These are phyloP conservation scores for Numenius arquata DNA, from an alignment of 2,113 vertebrate genomes.

Conservation along the genomic window DNA sequence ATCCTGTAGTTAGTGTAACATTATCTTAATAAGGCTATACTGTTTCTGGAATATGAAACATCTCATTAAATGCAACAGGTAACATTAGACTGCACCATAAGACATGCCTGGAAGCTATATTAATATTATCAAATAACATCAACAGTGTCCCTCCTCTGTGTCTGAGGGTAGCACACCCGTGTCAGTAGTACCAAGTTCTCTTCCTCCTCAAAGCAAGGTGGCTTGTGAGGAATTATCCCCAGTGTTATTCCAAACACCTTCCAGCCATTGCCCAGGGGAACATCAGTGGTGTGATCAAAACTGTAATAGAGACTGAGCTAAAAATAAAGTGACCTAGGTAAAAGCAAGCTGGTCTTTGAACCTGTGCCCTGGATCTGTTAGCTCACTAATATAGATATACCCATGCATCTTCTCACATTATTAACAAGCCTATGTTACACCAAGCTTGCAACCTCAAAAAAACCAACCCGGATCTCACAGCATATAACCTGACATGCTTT, in stretches of 20 bases:
- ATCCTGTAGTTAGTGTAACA: background rate
- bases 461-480: rapidly evolving
- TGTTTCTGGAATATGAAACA: background rate
- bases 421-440: background rate
- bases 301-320: background rate
- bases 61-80: background rate
- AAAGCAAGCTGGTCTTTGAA: background rate
- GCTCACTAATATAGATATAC: background rate
- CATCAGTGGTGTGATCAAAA: background rate
- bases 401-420: background rate
- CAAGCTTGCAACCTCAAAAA: background rate
- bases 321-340: background rate
- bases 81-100: background rate
- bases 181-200: background rate
- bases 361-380: background rate
- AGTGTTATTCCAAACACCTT: no score
- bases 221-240: background rate
- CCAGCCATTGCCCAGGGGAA: background rate
- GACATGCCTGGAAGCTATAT: background rate
- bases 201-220: background rate
- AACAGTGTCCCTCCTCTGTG: background rate
- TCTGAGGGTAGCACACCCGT: background rate
- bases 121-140: background rate
- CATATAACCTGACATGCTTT: background rate
- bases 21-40: background rate